phyloP scores from a whole-genome alignment of 2,113 vertebrate genomes.

The Daubentonia madagascariensis region DNA sequence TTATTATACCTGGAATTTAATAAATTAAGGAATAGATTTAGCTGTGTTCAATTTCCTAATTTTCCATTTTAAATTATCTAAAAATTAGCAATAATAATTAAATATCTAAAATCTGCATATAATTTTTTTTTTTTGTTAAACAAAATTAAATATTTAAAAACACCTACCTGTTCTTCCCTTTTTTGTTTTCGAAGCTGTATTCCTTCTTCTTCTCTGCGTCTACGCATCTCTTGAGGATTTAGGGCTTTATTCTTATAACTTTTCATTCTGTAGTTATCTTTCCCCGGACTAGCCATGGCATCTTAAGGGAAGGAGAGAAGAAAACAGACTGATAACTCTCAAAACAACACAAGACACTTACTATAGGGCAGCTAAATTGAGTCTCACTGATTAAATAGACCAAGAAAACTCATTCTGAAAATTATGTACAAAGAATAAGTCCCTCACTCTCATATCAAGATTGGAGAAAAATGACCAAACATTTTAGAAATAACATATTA shows the following conservation, averaged over 20 bases:
- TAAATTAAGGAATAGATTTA: neutral
- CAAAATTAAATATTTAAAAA: slow-evolving; percentile 37
- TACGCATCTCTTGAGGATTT: slow-evolving; percentile 95
- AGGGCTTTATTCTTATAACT: slow-evolving; percentile 96
- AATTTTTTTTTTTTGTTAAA: neutral
- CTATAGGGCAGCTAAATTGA: neutral
- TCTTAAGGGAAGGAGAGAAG: slow-evolving; percentile 78
- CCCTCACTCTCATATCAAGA: neutral
- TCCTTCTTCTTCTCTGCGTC: slow-evolving; percentile 94
- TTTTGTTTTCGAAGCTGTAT: slow-evolving; percentile 96
- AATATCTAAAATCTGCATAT: neutral
- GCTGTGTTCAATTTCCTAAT: neutral
- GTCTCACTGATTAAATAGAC: neutral
- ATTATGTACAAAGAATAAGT: neutral
- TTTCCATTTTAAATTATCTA: slow-evolving; percentile 15
- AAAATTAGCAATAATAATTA: slow-evolving; percentile 5
- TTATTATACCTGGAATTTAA: neutral
- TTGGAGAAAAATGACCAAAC: neutral
- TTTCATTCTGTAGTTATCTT: slow-evolving; percentile 93
- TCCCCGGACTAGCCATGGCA: slow-evolving; percentile 91
- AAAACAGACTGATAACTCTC: slow-evolving; percentile 41
- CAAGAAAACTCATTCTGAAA: slow-evolving; percentile 18
- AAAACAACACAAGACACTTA: slow-evolving; percentile 4
- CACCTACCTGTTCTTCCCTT: slow-evolving; percentile 92
- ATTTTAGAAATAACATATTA: slow-evolving; percentile 9